Conservation (phyloP, 1,140 invertebrate genomes). For the Nasonia vitripennis region DNA sequence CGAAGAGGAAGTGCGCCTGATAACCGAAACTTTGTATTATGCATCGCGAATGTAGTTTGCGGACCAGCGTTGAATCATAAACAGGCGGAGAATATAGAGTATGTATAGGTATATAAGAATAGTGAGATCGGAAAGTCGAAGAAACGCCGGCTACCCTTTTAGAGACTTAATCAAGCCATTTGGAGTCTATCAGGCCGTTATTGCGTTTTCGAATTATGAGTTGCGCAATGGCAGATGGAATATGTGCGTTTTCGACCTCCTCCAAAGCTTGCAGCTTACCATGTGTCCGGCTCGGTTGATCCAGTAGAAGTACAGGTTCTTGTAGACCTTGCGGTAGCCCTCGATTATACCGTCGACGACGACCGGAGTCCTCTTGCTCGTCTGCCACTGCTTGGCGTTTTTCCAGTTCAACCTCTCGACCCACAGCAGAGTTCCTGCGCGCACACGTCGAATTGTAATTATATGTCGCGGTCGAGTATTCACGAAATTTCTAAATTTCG, state of each 20-base stretch:
- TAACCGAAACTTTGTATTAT: too few relatives aligned
- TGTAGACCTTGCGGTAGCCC: slow-evolving; percentile 80
- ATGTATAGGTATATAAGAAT: background rate
- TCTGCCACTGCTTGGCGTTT: slow-evolving; percentile 75
- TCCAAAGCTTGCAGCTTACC: slow-evolving; percentile 70
- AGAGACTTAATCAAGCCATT: background rate
- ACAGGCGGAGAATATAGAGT: background rate
- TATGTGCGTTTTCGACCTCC: background rate
- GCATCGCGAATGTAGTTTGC: too few relatives aligned
- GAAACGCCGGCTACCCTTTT: background rate
- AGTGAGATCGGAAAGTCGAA: background rate
- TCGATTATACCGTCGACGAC: slow-evolving; percentile 77
- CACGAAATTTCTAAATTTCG: background rate
- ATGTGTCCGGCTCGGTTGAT: slow-evolving; percentile 83
- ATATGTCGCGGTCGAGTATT: background rate
- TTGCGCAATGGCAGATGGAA: slow-evolving; percentile 23
- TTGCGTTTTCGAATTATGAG: slow-evolving; percentile 35
- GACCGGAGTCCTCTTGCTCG: slow-evolving; percentile 75
- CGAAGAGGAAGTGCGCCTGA: too few relatives aligned
- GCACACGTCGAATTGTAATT: too few relatives aligned
- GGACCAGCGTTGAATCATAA: background rate
- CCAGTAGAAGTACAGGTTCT: slow-evolving; percentile 85
- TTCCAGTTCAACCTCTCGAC: slow-evolving; percentile 82
- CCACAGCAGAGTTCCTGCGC: slow-evolving; percentile 77
- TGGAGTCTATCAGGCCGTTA: slow-evolving; percentile 1